These are phyloP conservation scores for Crambe crambe DNA, from an alignment of 37 sponge, comb jelly and placozoan species.

Conservation along the genomic window DNA sequence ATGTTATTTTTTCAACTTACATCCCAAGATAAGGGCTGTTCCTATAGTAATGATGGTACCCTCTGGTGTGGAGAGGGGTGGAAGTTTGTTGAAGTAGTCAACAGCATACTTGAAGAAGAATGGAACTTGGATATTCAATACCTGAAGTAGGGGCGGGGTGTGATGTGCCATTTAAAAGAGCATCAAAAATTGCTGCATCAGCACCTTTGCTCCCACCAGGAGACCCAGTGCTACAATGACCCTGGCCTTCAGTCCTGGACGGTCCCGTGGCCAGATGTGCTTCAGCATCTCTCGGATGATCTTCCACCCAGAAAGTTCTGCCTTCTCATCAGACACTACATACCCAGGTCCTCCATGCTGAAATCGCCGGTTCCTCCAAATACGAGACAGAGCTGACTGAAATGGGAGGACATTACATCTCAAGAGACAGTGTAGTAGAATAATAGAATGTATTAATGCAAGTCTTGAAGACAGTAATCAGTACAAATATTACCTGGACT, in stretches of 20 bases:
- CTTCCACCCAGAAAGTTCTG: conserved; percentile 57
- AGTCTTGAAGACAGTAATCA: too few species aligned
- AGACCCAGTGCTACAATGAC: conserved; percentile 82
- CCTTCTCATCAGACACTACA: conserved; percentile 36
- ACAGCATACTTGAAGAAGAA: conserved; percentile 94
- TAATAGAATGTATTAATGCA: too few species aligned
- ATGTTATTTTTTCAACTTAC: conserved; percentile 23
- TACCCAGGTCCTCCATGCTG: conserved; percentile 21
- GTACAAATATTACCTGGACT: too few species aligned
- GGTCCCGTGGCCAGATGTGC: conserved; percentile 87
- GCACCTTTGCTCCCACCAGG: conserved; percentile 78
- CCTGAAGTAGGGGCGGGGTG: too few species aligned
- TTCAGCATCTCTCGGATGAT: conserved; percentile 85
- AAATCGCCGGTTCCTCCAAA: neutral
- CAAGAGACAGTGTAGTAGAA: too few species aligned
- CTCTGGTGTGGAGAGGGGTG: conserved; percentile 57
- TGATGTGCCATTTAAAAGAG: too few species aligned
- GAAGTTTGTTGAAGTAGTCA: conserved; percentile 70
- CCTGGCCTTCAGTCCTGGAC: conserved; percentile 74
- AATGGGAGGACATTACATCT: too few species aligned
- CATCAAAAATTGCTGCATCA: neutral
- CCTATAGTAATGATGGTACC: conserved; percentile 75
- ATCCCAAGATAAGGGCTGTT: conserved; percentile 86
- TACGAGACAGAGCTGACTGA: neutral
- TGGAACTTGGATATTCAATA: conserved; percentile 87